These are phyloP conservation scores for Anthonomus grandis DNA, from an alignment of 1,140 invertebrate genomes.

Conservation along the genomic window DNA sequence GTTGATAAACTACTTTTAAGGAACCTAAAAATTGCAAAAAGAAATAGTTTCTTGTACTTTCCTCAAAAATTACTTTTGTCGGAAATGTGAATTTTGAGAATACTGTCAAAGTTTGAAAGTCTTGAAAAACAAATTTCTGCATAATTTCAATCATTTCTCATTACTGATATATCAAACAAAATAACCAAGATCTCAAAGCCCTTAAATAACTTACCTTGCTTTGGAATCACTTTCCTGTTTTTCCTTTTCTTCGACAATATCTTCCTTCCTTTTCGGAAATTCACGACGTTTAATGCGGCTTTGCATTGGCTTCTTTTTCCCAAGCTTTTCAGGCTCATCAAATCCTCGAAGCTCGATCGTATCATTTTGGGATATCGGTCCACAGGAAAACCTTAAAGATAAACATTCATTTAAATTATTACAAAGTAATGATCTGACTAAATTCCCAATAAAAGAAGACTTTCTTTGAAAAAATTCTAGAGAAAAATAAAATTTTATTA, in stretches of 20 bases:
- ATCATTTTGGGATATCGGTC: conserved; percentile 85
- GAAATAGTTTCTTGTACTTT: too few relatives aligned
- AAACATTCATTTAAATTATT: too few relatives aligned
- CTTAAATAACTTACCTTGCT: conserved; percentile 2
- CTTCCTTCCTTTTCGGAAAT: conserved; percentile 34
- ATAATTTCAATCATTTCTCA: background rate
- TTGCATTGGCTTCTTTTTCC: conserved; percentile 48
- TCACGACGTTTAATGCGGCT: conserved; percentile 41
- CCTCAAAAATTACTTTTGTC: too few relatives aligned
- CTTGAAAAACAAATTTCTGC: too few relatives aligned
- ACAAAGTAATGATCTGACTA: too few relatives aligned
- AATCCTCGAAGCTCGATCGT: conserved; percentile 92
- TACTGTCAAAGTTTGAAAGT: too few relatives aligned
- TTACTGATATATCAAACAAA: background rate
- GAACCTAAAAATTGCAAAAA: too few relatives aligned
- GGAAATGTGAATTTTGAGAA: too few relatives aligned
- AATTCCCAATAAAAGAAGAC: too few relatives aligned
- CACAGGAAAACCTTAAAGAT: conserved; percentile 70
- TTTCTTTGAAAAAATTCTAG: too few relatives aligned
- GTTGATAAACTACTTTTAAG: too few relatives aligned
- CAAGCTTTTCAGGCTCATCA: conserved; percentile 59
- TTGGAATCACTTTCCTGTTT: conserved; percentile 14
- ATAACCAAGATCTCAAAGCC: background rate
- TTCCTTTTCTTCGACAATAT: conserved; percentile 36
- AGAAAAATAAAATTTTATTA: too few relatives aligned